Evolutionary conservation across 1,140 invertebrate genomes (phyloP), one percentile per base, ranked within the genome.

Genomic region (Cydia fagiglandana): DNA sequence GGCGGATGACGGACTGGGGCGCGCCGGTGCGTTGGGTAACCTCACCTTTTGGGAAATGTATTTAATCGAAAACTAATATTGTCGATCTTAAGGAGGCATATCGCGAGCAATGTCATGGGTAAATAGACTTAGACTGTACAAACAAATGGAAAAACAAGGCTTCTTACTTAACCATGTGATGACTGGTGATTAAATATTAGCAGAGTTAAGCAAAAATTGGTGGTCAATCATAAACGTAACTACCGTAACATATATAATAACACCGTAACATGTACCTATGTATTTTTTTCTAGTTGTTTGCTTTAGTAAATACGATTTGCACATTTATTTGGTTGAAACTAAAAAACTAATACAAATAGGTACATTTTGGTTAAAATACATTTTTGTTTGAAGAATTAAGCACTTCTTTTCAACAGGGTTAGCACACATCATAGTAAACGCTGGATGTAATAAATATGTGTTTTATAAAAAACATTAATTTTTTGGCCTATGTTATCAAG

Each of bases 1-100:
- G 66, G 66, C 66, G 66, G 30, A 38, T 70, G 66, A 70, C 38
- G 34, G 66, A 70, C 66, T 70, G 66, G 66, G 66, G 66, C 66
- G 34, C 15, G 64, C 30, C 28, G 9, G n/a, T 34, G 30, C 66
- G n/a, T 70, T 70, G 30, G 30, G 66, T 20, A 70, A 70, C 34
- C n/a, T 20, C 34, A 70, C 66, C 66, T 70, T 70, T 45, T 70
- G 17, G 66, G 66, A 17, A 45, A 70, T 7, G 66, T 6, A 45
- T 70, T 45, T 68, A 68, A 70, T 70, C 66, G 30, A 70, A 3
- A 38, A 45, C 34, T 30, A 28, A 1, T 45, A 1, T n/a, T 38
- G 66, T 45, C n/a, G 30, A 66, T 66, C 13, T 12, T 15, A 66
- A 38, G 15, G 66, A 28, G 66, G 28, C 28, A 70, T 61, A 61